Conservation (phyloP, 2,113 vertebrate species). For the Poecilia latipinna region DNA sequence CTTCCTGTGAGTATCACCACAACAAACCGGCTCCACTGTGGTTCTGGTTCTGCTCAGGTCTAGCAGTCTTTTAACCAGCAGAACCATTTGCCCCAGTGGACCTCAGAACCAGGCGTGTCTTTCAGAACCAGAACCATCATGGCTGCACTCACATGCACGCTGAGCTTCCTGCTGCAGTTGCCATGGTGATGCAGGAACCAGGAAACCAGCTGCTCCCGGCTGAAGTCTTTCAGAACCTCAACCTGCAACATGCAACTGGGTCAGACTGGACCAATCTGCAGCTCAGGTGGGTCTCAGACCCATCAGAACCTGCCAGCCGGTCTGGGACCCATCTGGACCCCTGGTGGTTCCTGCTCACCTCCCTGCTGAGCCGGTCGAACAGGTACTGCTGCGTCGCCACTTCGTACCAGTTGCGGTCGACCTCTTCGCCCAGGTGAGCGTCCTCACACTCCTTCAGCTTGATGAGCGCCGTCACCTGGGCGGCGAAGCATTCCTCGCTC, state of each 20-base stretch:
- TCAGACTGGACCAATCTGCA: background rate
- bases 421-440: slow-evolving; percentile 94
- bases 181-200: slow-evolving; percentile 88
- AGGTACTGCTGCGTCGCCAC: slow-evolving; percentile 94
- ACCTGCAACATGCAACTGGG: slow-evolving; percentile 77
- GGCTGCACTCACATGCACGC: slow-evolving; percentile 85
- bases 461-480: slow-evolving; percentile 93
- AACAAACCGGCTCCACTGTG: too few species aligned
- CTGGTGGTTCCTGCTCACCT: slow-evolving; percentile 76
- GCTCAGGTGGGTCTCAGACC: too few species aligned
- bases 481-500: slow-evolving; percentile 88
- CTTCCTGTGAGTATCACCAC: too few species aligned
- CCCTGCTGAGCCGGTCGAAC: slow-evolving; percentile 88
- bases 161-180: slow-evolving; percentile 85
- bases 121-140: background rate
- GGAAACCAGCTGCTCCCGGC: slow-evolving; percentile 84
- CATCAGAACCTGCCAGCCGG: too few species aligned
- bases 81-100: too few species aligned
- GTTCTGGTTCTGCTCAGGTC: too few species aligned
- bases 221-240: slow-evolving; percentile 88
- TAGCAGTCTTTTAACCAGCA: too few species aligned
- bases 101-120: too few species aligned
- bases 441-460: slow-evolving; percentile 97
- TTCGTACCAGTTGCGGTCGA: slow-evolving; percentile 96
- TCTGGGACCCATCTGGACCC: background rate